Evolutionary conservation across 1,140 invertebrate species (phyloP), one percentile per base, ranked within the genome.

Genomic region (Scaptomyza graminum): DNA sequence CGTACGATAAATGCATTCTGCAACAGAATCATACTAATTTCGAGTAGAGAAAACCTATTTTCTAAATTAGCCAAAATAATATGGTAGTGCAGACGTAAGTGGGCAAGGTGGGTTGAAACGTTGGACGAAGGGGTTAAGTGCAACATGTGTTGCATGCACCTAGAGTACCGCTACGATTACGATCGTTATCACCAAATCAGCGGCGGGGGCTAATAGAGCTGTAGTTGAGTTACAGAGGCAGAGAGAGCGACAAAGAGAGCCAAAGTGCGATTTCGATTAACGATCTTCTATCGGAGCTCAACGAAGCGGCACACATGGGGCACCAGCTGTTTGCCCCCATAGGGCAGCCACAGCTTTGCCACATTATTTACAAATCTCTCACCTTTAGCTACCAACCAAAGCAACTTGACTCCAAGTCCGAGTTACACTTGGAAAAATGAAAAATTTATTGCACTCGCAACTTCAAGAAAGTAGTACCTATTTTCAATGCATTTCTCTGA

Each of bases 151-250:
- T 87, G 78, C 75, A 79, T 87, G 78, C 75, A 79, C 82, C 63
- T 77, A 70, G 69, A 76, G 72, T 79, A 79, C 73, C 79, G 79
- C 79, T 83, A 83, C 62, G 76, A 71, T 76, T 88, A 75, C 78
- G 85, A 89, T 89, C 85, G 85, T 89, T 89, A 89, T 89, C 85
- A 90, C 85, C 77, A 88, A 88, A 88, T 88, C 85, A 89, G 81
- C 75, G 51, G 55, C 66, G 44, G 67, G 66, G 85, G 78, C 79
- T 89, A 90, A 89, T 89, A 82, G 71, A 89, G 84, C 84, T 89
- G 85, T 84, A 79, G 47, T 11, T n/a, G 11, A 49, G 18, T 31
- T 18, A 39, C 41, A 9, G 52, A 47, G 22, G 43, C 1, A 34
- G 31, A 34, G 6, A 34, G 7, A 34, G 31, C 8, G 6, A 4